Evolutionary conservation across 2,113 vertebrate genomes (phyloP).

Genomic region (Hassar affinis): DNA sequence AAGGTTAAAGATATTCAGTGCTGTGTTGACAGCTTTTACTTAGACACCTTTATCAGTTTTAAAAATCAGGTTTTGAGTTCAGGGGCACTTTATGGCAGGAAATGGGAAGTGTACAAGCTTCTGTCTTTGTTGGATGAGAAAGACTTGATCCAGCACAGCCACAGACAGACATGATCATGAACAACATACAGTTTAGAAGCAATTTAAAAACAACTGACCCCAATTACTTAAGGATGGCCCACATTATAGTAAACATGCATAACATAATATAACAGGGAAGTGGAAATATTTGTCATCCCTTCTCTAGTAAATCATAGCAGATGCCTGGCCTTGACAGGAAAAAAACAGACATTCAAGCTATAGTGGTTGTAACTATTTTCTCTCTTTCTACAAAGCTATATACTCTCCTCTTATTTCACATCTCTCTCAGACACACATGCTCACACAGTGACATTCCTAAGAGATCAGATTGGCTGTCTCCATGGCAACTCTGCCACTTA

Average conservation of each 20-base stretch:
- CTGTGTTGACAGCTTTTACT: not conserved
- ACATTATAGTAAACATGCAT: not conserved
- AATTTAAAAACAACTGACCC: not conserved
- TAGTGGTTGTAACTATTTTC: not conserved
- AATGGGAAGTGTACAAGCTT: not conserved
- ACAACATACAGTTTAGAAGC: not conserved
- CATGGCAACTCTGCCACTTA: conserved; percentile 41
- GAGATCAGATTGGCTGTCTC: conserved; percentile 47
- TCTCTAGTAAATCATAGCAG: not conserved
- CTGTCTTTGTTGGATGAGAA: not conserved
- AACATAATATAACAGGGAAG: not conserved
- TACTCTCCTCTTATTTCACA: conserved; percentile 1
- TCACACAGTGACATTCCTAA: conserved; percentile 37
- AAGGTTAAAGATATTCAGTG: not conserved
- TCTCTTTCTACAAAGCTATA: not conserved
- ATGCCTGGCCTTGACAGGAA: not conserved
- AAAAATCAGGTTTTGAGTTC: not conserved
- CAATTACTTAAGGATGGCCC: not conserved
- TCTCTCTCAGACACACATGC: not conserved
- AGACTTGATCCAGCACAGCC: not conserved
- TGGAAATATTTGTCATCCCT: not conserved
- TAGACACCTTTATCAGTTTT: not conserved
- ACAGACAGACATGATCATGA: not conserved
- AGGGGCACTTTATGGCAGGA: not conserved
- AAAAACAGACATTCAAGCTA: not conserved